A percentile compares a stretch with the other conserved stretches of the same genome.
phyloP scores from a whole-genome alignment of 2,113 vertebrate genomes.

The Xerus inauris region DNA sequence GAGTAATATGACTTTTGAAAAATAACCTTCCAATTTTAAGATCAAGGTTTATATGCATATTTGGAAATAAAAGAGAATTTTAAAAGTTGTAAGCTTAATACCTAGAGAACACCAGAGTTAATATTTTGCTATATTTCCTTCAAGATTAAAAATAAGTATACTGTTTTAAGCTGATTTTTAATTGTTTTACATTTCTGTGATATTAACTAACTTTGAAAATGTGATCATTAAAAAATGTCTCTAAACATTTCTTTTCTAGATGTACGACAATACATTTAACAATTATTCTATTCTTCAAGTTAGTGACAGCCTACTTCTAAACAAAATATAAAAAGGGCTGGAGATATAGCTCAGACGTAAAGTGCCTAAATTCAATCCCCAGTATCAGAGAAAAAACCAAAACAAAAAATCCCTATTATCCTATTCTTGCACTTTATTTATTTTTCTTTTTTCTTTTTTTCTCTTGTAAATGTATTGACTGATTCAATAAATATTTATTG shows the following conservation, averaged over 20 bases:
- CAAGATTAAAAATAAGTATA: neutral
- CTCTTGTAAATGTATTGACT: neutral
- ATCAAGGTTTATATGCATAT: neutral
- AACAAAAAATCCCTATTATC: neutral
- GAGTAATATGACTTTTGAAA: neutral
- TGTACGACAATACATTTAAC: neutral
- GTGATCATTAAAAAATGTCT: neutral
- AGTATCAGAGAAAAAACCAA: too few species aligned
- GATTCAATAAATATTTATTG: neutral
- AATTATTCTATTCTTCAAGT: neutral
- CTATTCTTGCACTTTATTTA: neutral
- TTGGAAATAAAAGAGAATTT: conserved; percentile 31
- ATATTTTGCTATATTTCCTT: neutral
- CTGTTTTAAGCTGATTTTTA: neutral
- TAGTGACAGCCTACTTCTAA: too few species aligned
- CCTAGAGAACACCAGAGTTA: neutral
- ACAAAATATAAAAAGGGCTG: too few species aligned
- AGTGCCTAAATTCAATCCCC: too few species aligned
- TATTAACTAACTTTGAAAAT: neutral
- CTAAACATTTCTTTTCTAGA: neutral
- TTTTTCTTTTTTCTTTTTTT: neutral
- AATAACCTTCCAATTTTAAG: neutral
- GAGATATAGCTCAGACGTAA: too few species aligned
- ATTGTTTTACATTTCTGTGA: neutral
- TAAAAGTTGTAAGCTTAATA: neutral